Evolutionary conservation across 2,888 invertebrate genomes (phyloP).

Genomic region (Lepas anatifera): DNA sequence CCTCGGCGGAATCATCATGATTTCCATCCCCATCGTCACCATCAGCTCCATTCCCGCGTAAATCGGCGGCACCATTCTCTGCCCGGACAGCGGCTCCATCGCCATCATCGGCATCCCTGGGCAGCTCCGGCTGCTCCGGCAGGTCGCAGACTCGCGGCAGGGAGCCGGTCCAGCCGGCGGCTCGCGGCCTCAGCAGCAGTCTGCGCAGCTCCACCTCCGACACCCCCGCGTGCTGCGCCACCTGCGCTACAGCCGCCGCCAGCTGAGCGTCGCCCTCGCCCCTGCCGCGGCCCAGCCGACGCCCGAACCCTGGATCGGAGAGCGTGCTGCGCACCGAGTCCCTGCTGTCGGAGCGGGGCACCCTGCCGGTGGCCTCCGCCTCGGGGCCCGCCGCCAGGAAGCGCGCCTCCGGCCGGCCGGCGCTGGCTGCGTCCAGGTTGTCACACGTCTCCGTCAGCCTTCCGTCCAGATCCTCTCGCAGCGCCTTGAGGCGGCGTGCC

Average conservation of each 20-base stretch:
- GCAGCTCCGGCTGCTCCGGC: constrained; percentile 68
- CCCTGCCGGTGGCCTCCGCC: constrained; percentile 81
- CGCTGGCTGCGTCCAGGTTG: constrained; percentile 11
- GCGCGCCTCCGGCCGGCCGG: constrained; percentile 25
- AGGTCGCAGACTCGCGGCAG: not conserved
- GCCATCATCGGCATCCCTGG: too few relatives aligned
- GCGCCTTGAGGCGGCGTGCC: constrained; percentile 60
- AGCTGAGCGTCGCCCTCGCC: constrained; percentile 12
- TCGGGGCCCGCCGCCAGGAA: constrained; percentile 65
- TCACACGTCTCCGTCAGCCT: constrained; percentile 56
- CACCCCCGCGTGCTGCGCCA: constrained; percentile 1
- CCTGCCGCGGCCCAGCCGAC: constrained; percentile 47
- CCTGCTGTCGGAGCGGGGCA: constrained; percentile 41
- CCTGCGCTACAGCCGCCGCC: constrained; percentile 20
- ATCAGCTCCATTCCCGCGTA: too few relatives aligned
- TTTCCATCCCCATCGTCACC: too few relatives aligned
- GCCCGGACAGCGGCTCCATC: too few relatives aligned
- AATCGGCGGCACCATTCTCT: too few relatives aligned
- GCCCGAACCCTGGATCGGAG: constrained; percentile 84
- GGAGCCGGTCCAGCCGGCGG: not conserved
- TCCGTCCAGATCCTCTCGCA: constrained; percentile 48
- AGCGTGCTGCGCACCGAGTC: constrained; percentile 48
- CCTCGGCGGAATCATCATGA: constrained; percentile 67
- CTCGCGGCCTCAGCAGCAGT: constrained; percentile 3
- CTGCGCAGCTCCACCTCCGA: not conserved